phyloP scores from a whole-genome alignment of 2,888 invertebrate genomes.

The Dascillus cervinus region DNA sequence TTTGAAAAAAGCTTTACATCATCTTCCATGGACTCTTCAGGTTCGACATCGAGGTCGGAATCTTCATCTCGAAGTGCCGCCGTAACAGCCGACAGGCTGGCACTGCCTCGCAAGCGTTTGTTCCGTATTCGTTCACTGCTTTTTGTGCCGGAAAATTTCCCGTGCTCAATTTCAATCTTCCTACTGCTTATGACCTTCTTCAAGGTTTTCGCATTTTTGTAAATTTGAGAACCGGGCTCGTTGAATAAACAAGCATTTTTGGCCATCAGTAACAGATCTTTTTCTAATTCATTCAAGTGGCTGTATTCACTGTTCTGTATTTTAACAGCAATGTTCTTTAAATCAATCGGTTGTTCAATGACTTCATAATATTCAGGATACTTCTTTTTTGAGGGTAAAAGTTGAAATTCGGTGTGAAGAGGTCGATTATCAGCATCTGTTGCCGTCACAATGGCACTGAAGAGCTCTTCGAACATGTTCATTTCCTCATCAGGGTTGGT shows the following conservation, averaged over 20 bases:
- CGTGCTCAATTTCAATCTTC: slow-evolving; percentile 66
- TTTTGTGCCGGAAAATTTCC: slow-evolving; percentile 54
- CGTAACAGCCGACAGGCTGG: slow-evolving; percentile 52
- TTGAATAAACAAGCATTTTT: slow-evolving; percentile 94
- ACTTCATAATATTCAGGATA: slow-evolving; percentile 95
- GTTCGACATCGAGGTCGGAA: slow-evolving; percentile 54
- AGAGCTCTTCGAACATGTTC: slow-evolving; percentile 79
- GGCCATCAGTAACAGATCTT: slow-evolving; percentile 83
- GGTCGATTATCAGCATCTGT: slow-evolving; percentile 75
- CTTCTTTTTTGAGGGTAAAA: slow-evolving; percentile 84
- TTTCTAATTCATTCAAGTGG: slow-evolving; percentile 74
- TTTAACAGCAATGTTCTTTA: slow-evolving; percentile 86
- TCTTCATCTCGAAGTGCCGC: slow-evolving; percentile 58
- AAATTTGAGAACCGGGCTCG: slow-evolving; percentile 93
- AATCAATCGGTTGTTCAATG: slow-evolving; percentile 89
- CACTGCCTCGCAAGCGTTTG: slow-evolving; percentile 46
- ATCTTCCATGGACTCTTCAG: slow-evolving; percentile 41
- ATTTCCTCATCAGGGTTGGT: slow-evolving; percentile 68
- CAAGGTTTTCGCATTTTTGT: slow-evolving; percentile 86
- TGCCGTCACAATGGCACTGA: slow-evolving; percentile 81
- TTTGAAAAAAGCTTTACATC: slow-evolving; percentile 30
- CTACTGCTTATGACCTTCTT: slow-evolving; percentile 70
- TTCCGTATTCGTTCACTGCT: slow-evolving; percentile 64
- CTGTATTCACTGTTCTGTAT: slow-evolving; percentile 80
- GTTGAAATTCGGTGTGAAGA: slow-evolving; percentile 79